These are phyloP conservation scores for Patella ulyssiponensis DNA, from an alignment of 2,888 invertebrate species.

Conservation along the genomic window DNA sequence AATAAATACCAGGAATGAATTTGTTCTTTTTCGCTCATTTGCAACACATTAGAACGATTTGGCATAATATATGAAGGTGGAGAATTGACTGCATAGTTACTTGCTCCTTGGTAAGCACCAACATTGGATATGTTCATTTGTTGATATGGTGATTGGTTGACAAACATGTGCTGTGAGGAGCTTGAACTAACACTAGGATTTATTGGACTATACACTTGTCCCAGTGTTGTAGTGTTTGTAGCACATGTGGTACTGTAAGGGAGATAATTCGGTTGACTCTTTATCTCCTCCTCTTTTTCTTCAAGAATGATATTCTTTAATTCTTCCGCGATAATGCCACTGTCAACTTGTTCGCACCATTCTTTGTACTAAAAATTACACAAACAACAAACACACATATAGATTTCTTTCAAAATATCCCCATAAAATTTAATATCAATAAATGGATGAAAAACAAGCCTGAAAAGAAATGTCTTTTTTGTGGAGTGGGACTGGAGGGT, in stretches of 20 bases:
- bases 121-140: neutral
- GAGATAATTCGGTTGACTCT: neutral
- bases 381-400: constrained; percentile 25
- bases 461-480: neutral
- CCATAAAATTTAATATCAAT: neutral
- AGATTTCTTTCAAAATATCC: too few species aligned
- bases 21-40: neutral
- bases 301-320: constrained; percentile 25
- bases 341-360: constrained; percentile 56
- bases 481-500: neutral
- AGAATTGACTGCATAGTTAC: neutral
- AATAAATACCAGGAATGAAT: constrained; percentile 6
- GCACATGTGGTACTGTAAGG: neutral
- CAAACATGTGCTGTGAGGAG: neutral
- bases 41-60: neutral
- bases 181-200: neutral
- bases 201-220: neutral
- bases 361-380: constrained; percentile 49
- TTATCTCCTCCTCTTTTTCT: neutral
- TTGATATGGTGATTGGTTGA: neutral
- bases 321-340: constrained; percentile 44
- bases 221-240: neutral
- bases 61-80: neutral
- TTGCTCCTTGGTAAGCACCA: neutral
- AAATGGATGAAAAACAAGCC: neutral